Evolutionary conservation across 1,140 invertebrate species (phyloP), one percentile per base, ranked within the genome.

Genomic region (Scaptodrosophila lebanonensis): DNA sequence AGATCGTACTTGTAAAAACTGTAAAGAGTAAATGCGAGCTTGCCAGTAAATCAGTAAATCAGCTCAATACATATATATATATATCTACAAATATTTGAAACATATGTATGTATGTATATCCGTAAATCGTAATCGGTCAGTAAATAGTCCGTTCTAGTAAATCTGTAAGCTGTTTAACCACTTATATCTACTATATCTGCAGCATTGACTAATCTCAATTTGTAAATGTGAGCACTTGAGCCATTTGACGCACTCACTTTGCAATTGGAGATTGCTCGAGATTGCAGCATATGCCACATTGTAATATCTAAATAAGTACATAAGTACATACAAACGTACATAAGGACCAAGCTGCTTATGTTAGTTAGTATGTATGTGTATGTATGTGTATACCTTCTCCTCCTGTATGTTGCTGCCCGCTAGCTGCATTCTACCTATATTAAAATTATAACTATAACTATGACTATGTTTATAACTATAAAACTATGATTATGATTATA

Each of bases 151-250:
- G 22, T 8, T 25, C n/a, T n/a, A 8, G 3, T 25, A 25, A 25
- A 25, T 4, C 8, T 25, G 22, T 25, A 25, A 4, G 22, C 3
- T 25, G 22, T n/a, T n/a, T 25, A 25, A 4, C 22, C 8, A 25
- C 22, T 69, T 44, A 16, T 40, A 22, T 39, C 38, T 44, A n/a
- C n/a, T 40, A 32, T 65, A 70, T 82, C 75, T 83, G 83, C 72
- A 79, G 66, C 58, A 85, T 85, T 79, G 77, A 73, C 44, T 75
- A 87, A 87, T 87, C 86, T 87, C 86, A 87, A 84, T 85, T 85
- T 87, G 85, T 87, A 86, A 87, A 76, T 84, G 85, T 86, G 85
- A 86, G 77, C 77, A 68, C 63, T 65, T 76, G 32, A 56, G 29
- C 48, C 35, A 75, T 84, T 82, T 59, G 52, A 77, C 54, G 59